Conservation (phyloP, 37 sponge, comb jelly and placozoan species). For the Spongilla lacustris region DNA sequence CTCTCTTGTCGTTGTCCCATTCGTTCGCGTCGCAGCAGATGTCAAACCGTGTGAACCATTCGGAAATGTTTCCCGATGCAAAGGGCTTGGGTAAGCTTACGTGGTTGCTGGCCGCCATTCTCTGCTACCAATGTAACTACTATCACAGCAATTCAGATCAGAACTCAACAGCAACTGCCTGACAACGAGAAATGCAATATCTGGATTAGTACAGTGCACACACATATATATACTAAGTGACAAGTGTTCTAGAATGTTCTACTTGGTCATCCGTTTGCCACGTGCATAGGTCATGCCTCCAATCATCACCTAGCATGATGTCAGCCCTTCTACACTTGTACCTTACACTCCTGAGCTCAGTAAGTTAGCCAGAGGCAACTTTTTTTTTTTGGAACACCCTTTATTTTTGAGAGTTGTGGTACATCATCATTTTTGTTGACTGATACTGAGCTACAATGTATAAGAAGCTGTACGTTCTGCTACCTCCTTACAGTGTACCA, state of each 20-base stretch:
- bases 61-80: slow-evolving; percentile 25
- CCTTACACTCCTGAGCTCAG: too few relatives aligned
- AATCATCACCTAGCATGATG: background rate
- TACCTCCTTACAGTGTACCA: too few relatives aligned
- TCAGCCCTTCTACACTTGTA: background rate
- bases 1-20: slow-evolving; percentile 27
- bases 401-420: too few relatives aligned
- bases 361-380: too few relatives aligned
- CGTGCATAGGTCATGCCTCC: slow-evolving; percentile 1
- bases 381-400: too few relatives aligned
- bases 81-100: slow-evolving; percentile 40
- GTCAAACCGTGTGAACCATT: slow-evolving; percentile 39
- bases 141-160: background rate
- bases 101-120: background rate
- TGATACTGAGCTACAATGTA: too few relatives aligned
- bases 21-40: slow-evolving; percentile 44
- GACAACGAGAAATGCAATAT: too few relatives aligned
- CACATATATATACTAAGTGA: background rate
- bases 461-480: too few relatives aligned
- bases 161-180: background rate
- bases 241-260: background rate
- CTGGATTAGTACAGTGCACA: background rate
- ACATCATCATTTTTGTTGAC: too few relatives aligned
- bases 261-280: background rate
- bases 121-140: slow-evolving; percentile 66